phyloP scores from a whole-genome alignment of 2,888 invertebrate species.

The Crepidodera aurea region DNA sequence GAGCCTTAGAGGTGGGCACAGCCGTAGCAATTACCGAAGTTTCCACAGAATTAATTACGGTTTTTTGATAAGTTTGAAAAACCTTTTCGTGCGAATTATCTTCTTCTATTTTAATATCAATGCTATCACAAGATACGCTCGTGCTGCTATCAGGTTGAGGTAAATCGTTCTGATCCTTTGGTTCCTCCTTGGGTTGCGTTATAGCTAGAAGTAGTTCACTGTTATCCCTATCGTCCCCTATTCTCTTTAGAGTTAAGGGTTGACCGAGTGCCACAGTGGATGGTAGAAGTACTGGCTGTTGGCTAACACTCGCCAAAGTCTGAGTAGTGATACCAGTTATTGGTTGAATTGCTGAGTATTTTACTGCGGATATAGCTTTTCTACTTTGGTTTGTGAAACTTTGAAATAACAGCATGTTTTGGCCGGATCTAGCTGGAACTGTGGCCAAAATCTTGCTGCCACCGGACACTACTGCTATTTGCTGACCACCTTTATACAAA shows the following conservation, averaged over 20 bases:
- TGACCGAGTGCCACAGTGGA: constrained; percentile 59
- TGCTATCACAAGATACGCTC: constrained; percentile 48
- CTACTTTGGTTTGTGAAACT: constrained; percentile 73
- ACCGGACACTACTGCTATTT: constrained; percentile 76
- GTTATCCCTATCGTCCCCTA: constrained; percentile 56
- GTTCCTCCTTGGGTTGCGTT: constrained; percentile 54
- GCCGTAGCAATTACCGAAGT: constrained; percentile 58
- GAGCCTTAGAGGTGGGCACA: constrained; percentile 45
- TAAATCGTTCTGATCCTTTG: constrained; percentile 33
- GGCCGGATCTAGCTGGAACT: constrained; percentile 64
- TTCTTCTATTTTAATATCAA: constrained; percentile 53
- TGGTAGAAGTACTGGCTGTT: constrained; percentile 60
- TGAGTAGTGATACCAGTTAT: background rate
- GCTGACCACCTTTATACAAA: constrained; percentile 65
- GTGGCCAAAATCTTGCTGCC: constrained; percentile 68
- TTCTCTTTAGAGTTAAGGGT: constrained; percentile 59
- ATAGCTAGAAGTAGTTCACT: constrained; percentile 58
- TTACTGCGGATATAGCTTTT: constrained; percentile 67
- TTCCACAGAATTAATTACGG: constrained; percentile 53
- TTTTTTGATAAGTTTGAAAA: constrained; percentile 49
- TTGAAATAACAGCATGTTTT: constrained; percentile 72
- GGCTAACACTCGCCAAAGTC: constrained; percentile 55
- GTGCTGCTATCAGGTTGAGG: constrained; percentile 55
- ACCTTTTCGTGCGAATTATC: constrained; percentile 48
- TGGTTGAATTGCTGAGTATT: constrained; percentile 62